Percentiles rank a stretch among this genome's conserved stretches.
Conservation (phyloP, 2,113 vertebrate species). For the Embiotoca jacksoni region DNA sequence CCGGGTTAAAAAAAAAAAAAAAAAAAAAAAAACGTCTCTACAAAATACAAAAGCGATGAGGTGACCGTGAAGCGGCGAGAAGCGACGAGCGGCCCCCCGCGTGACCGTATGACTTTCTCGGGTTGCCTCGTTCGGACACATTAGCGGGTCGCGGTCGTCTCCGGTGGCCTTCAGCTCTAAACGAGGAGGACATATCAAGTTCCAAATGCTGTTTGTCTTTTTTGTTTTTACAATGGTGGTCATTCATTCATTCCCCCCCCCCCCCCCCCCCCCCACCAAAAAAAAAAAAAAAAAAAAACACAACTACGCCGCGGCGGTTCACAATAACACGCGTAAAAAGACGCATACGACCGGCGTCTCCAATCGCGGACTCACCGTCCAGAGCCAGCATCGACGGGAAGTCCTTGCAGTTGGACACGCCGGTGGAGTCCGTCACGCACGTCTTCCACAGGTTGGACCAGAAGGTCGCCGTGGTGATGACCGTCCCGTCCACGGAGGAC, state of each 20-base stretch:
- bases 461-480: slow-evolving; percentile 96
- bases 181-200: slow-evolving; percentile 56
- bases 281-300: too few relatives aligned
- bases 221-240: slow-evolving; percentile 47
- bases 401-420: slow-evolving; percentile 96
- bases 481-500: slow-evolving; percentile 93
- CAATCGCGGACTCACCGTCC: slow-evolving; percentile 85
- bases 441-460: slow-evolving; percentile 98
- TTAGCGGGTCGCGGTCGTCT: slow-evolving; percentile 21
- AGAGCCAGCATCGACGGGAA: slow-evolving; percentile 96
- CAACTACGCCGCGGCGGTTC: too few relatives aligned
- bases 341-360: too few relatives aligned
- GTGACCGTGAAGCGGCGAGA: not conserved
- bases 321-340: too few relatives aligned
- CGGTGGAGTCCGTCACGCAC: slow-evolving; percentile 95
- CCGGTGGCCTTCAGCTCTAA: slow-evolving; percentile 45
- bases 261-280: too few relatives aligned
- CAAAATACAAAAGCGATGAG: too few relatives aligned
- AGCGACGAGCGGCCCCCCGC: slow-evolving; percentile 32
- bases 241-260: slow-evolving; percentile 19
- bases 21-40: too few relatives aligned
- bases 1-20: too few relatives aligned
- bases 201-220: slow-evolving; percentile 51
- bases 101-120: slow-evolving; percentile 53
- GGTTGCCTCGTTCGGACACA: slow-evolving; percentile 39